These are phyloP conservation scores for Sylvia atricapilla DNA, from an alignment of 2,113 vertebrate genomes.

Conservation along the genomic window DNA sequence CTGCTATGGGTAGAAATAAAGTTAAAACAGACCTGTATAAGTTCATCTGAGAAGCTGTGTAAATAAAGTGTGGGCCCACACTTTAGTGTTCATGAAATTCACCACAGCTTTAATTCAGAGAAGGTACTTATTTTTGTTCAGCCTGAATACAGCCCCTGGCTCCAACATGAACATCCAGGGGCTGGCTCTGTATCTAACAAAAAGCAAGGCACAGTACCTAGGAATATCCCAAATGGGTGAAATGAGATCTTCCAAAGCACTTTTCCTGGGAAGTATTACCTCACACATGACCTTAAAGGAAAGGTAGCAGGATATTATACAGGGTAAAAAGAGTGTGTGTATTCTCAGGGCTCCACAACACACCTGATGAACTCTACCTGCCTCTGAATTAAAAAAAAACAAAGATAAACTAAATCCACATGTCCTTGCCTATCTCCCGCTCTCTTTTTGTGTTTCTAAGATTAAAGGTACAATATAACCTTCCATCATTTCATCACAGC, in stretches of 20 bases:
- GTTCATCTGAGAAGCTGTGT: not conserved
- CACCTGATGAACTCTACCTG: not conserved
- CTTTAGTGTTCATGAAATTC: not conserved
- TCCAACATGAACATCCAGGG: not conserved
- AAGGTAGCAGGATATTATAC: not conserved
- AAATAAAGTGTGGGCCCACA: not conserved
- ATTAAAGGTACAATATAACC: not conserved
- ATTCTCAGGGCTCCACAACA: not conserved
- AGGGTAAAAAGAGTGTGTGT: not conserved
- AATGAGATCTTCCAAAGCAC: not conserved
- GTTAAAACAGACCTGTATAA: not conserved
- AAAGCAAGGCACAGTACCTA: not conserved
- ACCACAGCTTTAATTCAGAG: not conserved
- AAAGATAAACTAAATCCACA: not conserved
- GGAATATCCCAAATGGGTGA: not conserved
- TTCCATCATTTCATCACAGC: slow-evolving; percentile 2
- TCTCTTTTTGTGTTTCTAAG: not conserved
- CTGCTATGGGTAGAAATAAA: not conserved
- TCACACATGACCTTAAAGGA: not conserved
- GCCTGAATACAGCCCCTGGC: not conserved
- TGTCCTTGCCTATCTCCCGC: not conserved
- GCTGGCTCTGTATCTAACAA: not conserved
- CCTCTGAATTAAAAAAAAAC: not conserved
- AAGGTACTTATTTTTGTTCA: not conserved
- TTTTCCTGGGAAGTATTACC: not conserved